Conservation (phyloP, 2,113 vertebrate species). For the Cisticola juncidis region DNA sequence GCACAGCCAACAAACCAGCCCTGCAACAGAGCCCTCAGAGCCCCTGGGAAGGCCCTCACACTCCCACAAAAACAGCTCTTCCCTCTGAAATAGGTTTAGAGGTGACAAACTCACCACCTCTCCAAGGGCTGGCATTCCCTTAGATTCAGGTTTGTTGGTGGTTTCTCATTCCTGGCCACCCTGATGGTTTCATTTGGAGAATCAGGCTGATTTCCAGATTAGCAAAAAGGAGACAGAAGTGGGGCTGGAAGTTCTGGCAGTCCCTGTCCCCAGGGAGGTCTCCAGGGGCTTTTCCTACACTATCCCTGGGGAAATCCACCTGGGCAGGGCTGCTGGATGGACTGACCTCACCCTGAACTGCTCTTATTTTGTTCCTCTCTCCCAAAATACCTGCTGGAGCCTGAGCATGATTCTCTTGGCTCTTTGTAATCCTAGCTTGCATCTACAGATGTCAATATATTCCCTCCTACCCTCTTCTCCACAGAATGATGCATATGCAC, state of each 20-base stretch:
- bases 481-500: neutral
- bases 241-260: neutral
- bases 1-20: neutral
- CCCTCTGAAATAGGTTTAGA: neutral
- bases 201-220: neutral
- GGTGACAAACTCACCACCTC: neutral
- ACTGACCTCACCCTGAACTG: neutral
- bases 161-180: neutral
- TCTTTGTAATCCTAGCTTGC: neutral
- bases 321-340: neutral
- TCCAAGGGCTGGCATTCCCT: neutral
- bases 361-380: neutral
- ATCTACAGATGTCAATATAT: neutral
- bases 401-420: neutral
- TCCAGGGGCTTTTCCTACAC: neutral
- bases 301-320: rapidly evolving
- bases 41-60: neutral
- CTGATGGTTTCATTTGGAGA: neutral
- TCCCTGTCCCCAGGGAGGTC: rapidly evolving
- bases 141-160: neutral
- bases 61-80: neutral
- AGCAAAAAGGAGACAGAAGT: neutral
- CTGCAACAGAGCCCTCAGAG: neutral
- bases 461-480: neutral
- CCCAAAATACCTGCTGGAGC: neutral